A percentile compares a stretch with the other conserved stretches of the same genome.
These are phyloP conservation scores for Bombus waltoni DNA, from an alignment of 1,140 invertebrate species.

Conservation along the genomic window DNA sequence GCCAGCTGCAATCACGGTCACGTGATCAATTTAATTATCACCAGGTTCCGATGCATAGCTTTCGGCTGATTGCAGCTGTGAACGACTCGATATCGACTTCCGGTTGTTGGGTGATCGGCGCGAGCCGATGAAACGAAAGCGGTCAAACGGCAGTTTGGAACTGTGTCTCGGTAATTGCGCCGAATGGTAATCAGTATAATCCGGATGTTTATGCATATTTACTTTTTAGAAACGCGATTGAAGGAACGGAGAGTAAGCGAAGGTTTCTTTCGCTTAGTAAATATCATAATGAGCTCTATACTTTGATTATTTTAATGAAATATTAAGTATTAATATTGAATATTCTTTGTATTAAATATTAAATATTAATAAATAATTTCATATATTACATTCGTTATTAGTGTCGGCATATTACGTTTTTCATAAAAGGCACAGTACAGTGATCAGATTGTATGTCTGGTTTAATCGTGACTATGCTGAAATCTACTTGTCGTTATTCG, in stretches of 20 bases:
- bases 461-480: background rate
- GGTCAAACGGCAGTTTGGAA: background rate
- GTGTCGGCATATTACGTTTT: too few relatives aligned
- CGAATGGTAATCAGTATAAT: background rate
- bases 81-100: slow-evolving; percentile 1
- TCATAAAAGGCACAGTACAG: background rate
- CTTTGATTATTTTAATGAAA: background rate
- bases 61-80: background rate
- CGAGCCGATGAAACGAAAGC: background rate
- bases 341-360: too few relatives aligned
- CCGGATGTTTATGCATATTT: background rate
- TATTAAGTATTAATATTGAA: too few relatives aligned
- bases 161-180: background rate
- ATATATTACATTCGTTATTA: too few relatives aligned
- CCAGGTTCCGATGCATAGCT: background rate
- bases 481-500: background rate
- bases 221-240: too few relatives aligned
- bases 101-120: background rate
- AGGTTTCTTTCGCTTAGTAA: background rate
- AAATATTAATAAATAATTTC: too few relatives aligned
- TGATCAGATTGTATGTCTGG: background rate
- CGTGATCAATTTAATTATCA: slow-evolving; percentile 31
- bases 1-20: background rate
- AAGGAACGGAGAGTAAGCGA: too few relatives aligned
- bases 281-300: background rate